Percentiles rank a stretch among this genome's conserved stretches.
phyloP scores from a whole-genome alignment of 1,140 invertebrate genomes.

The Gryllus bimaculatus region DNA sequence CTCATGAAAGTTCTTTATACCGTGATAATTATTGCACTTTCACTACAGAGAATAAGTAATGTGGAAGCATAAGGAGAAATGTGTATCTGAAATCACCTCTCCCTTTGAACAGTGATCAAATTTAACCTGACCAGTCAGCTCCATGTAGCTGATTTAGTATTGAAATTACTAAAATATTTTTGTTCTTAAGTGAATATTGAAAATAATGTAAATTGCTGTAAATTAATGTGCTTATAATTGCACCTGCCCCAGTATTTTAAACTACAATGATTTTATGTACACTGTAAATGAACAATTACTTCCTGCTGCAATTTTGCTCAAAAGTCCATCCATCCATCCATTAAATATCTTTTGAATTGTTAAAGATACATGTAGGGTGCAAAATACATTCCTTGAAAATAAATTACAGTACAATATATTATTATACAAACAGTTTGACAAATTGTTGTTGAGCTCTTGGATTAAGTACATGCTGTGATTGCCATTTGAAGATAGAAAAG shows the following conservation, averaged over 20 bases:
- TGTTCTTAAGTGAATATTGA: background rate
- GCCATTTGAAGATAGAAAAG: background rate
- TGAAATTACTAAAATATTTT: background rate
- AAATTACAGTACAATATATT: constrained; percentile 13
- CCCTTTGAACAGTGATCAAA: too few relatives aligned
- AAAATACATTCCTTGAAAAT: constrained; percentile 9
- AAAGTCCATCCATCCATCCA: constrained; percentile 18
- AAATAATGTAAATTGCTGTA: too few relatives aligned
- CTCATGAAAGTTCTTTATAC: too few relatives aligned
- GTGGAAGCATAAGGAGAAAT: too few relatives aligned
- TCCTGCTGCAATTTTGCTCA: constrained; percentile 20
- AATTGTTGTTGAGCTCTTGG: constrained; percentile 7
- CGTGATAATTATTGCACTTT: too few relatives aligned
- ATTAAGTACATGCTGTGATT: background rate
- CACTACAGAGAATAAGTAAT: too few relatives aligned
- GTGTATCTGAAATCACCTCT: too few relatives aligned
- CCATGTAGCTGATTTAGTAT: too few relatives aligned
- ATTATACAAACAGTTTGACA: constrained; percentile 1
- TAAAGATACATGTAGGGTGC: constrained; percentile 13
- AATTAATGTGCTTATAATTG: constrained; percentile 9
- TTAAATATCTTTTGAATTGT: constrained; percentile 17
- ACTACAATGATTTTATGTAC: constrained; percentile 7
- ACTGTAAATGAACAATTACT: constrained; percentile 13
- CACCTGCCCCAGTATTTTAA: background rate
- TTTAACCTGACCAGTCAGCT: too few relatives aligned